Base-by-base conservation (phyloP, 2,888 invertebrate species). In the Hartigia nigra region DNA sequence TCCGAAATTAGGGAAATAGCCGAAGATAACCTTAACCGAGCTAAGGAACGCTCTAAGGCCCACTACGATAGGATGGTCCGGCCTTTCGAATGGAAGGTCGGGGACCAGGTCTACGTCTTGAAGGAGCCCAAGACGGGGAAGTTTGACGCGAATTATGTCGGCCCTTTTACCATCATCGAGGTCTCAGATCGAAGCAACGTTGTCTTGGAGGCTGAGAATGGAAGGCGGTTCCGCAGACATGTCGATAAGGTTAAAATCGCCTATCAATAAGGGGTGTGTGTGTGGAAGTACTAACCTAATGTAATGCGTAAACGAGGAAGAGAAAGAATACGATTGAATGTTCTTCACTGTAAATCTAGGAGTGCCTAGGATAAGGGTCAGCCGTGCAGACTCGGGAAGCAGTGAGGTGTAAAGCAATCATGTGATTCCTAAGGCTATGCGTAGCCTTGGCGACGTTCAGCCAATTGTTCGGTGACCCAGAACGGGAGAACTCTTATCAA, bases 101-200 rank as follows among this genome's bases (percentile, higher is more conserved):
- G 77, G 31, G 76, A 80, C 34, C 35, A 76, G 14, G 76, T 78
- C 12, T 80, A 77, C 75, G 31, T 79, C 31, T 31, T 78, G 0
- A 79, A 81, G 74, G 75, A 81, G 34, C 81, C 69, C 12, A 78
- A 69, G 69, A 69, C 39, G 23, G 77, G 77, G 14, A 79, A 81
- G 75, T 77, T 79, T 55, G 81, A 81, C 31, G 77, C 76, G n/a
- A 79, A 77, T 69, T 81, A 79, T 31, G 32, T 39, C 70, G 81
- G 81, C 31, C 81, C 79, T 0, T 79, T 79, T 74, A 69, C 5
- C 74, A 72, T 80, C 23, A 77, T 31, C 1, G 31, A 39, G 23
- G 11, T 77, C 4, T 4, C 76, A 2, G 69, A 76, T 12, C 12
- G 31, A 9, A 76, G 31, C 14, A 76, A 76, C 14, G 34, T 69